Evolutionary conservation across 2,113 vertebrate species (phyloP), one percentile per base, ranked within the genome.

Genomic region (Alethe castanea): DNA sequence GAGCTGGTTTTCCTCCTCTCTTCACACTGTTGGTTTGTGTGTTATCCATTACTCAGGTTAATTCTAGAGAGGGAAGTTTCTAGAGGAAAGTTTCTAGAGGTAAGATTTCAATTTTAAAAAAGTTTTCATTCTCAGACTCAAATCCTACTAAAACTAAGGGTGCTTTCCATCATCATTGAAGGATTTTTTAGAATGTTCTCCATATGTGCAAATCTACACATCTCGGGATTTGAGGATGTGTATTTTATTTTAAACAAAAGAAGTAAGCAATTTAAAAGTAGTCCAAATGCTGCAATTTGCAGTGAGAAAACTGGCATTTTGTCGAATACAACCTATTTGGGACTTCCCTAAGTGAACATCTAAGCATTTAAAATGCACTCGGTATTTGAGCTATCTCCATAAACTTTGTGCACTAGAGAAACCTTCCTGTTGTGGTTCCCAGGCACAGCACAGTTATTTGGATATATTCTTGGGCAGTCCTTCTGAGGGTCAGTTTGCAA

Each of bases 141-240:
- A 78, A 42, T 7, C 17, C 10, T 15, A 54, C 35, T 62, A 38
- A 73, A 92, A 65, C 29, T 8, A 62, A 66, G 35, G 4, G 16
- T 66, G 25, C 14, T 83, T 76, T 59, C 25, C 5, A 22, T 33
- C 44, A 60, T 10, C 24, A 4, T 2, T 35, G 13, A 81, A 52
- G 9, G 35, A 31, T 38, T 42, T 66, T 71, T 64, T 26, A 10
- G 65, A 59, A 81, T 65, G 23, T 15, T 64, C 18, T 84, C 31
- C 2, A 0, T 36, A 15, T 26, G 5, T 0, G 0, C 66, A 36
- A 67, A 69, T 67, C 12, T 64, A 26, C 23, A 52, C 15, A 33
- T 47, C 52, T 77, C 23, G 25, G 28, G 29, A 45, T 82, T 45
- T 79, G n/a, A 57, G 24, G 7, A 45, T 13, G 8, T 0, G 0